A percentile compares a stretch with the other conserved stretches of the same genome.
phyloP scores from a whole-genome alignment of 2,888 invertebrate species.

The Aphrophora alni region DNA sequence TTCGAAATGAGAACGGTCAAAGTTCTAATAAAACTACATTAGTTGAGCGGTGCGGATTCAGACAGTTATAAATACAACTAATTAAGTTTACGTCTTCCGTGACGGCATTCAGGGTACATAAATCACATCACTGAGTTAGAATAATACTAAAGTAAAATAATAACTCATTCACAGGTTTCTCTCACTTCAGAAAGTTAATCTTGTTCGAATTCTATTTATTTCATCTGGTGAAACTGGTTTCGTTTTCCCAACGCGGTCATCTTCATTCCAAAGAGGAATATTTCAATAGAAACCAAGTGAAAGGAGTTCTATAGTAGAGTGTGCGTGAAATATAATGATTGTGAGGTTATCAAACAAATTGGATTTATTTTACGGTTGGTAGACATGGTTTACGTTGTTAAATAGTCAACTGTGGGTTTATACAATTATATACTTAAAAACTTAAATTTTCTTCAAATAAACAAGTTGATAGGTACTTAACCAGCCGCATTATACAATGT shows the following conservation, averaged over 20 bases:
- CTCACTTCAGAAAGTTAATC: background rate
- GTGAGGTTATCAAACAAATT: too few relatives aligned
- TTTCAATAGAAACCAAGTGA: background rate
- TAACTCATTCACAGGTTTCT: background rate
- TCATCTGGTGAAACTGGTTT: constrained; percentile 1
- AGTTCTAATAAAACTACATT: background rate
- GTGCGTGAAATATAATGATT: too few relatives aligned
- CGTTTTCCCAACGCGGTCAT: constrained; percentile 6
- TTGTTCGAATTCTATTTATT: background rate
- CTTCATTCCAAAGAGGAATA: background rate
- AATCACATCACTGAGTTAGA: background rate
- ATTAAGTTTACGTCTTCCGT: background rate
- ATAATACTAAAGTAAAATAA: background rate
- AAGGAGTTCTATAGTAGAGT: too few relatives aligned
- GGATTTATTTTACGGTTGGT: too few relatives aligned
- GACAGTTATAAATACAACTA: background rate
- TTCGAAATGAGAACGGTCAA: background rate
- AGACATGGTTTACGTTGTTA: too few relatives aligned
- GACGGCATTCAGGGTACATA: background rate
- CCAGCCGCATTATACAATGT: too few relatives aligned
- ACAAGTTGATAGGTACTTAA: too few relatives aligned
- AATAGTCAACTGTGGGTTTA: too few relatives aligned
- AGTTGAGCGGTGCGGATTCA: background rate
- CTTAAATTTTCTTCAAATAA: too few relatives aligned
- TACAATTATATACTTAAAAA: too few relatives aligned